Evolutionary conservation across 1,140 invertebrate species (phyloP).

Genomic region (Pararge aegeria): DNA sequence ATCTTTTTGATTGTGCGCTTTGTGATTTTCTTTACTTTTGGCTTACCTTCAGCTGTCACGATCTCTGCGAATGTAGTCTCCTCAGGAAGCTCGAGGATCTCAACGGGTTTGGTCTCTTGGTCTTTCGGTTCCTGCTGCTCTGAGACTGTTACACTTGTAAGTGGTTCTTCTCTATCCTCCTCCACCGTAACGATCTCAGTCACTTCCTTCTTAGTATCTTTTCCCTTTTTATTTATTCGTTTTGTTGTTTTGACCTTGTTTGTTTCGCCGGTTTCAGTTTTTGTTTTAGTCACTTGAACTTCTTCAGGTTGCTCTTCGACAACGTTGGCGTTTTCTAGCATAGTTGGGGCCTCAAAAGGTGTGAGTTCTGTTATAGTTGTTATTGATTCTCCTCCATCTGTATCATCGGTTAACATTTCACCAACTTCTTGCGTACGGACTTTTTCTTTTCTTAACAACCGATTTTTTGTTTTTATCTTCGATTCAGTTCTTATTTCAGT

Average conservation of each 20-base stretch:
- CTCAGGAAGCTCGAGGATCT: not conserved
- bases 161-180: not conserved
- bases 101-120: not conserved
- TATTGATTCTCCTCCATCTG: no score
- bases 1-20: not conserved
- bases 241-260: not conserved
- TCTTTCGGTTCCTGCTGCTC: not conserved
- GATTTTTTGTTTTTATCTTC: not conserved
- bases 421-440: no score
- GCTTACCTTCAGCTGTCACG: not conserved
- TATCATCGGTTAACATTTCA: no score
- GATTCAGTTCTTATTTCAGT: slow-evolving; percentile 35
- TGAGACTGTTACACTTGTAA: not conserved
- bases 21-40: not conserved
- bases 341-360: not conserved
- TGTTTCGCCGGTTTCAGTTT: not conserved
- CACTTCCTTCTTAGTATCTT: not conserved
- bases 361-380: not conserved
- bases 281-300: not conserved
- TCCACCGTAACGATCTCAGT: not conserved
- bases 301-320: not conserved
- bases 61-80: not conserved
- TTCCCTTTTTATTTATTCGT: not conserved
- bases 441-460: no score
- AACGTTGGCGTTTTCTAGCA: not conserved